These are phyloP conservation scores for Capromys pilorides DNA, from an alignment of 2,797 vertebrate genomes.

Conservation along the genomic window DNA sequence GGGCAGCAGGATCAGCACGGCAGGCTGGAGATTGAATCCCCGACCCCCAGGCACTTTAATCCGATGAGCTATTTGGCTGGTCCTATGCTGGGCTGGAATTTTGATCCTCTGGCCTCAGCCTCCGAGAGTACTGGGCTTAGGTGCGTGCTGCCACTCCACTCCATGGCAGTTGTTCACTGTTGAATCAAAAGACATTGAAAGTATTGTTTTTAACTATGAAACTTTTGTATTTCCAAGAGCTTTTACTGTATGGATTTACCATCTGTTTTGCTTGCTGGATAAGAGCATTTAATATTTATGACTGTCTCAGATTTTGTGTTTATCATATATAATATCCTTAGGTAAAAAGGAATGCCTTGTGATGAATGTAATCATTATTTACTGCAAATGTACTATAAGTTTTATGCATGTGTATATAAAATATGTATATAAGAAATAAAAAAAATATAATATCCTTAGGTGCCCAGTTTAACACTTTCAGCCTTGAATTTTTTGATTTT, in stretches of 20 bases:
- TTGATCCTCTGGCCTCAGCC: background rate
- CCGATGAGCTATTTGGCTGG: too few relatives aligned
- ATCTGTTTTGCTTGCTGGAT: background rate
- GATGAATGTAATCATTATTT: too few relatives aligned
- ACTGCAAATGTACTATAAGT: too few relatives aligned
- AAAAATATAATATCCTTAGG: background rate
- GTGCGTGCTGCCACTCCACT: background rate
- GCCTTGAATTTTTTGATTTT: background rate
- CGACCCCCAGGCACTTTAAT: too few relatives aligned
- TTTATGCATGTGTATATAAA: too few relatives aligned
- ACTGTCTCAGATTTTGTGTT: background rate
- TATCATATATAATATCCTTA: background rate
- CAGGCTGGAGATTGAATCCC: too few relatives aligned
- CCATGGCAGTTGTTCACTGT: background rate
- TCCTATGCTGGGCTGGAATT: background rate
- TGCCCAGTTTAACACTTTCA: background rate
- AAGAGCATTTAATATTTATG: background rate
- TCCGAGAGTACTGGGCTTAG: background rate
- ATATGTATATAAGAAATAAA: too few relatives aligned
- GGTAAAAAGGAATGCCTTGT: too few relatives aligned
- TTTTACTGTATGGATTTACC: background rate
- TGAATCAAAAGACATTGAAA: background rate
- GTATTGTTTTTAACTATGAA: background rate
- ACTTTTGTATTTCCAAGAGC: background rate
- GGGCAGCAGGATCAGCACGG: too few relatives aligned